phyloP scores from a whole-genome alignment of 2,797 vertebrate species.

The Serranus cabrilla region DNA sequence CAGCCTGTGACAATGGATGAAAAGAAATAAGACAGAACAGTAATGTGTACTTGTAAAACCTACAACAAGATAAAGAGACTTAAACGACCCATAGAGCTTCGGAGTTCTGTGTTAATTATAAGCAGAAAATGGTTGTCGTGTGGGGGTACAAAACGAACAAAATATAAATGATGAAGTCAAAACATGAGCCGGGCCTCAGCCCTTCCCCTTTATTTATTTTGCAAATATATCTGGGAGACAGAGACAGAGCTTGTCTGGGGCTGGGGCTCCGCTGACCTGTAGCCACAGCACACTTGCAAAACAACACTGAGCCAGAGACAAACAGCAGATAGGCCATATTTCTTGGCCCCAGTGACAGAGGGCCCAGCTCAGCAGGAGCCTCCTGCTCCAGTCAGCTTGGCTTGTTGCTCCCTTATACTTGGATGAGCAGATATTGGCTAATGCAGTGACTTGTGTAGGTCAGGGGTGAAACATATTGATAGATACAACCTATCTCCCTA shows the following conservation, averaged over 20 bases:
- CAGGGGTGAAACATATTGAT: slow-evolving; percentile 69
- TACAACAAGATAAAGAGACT: too few relatives aligned
- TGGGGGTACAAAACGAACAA: slow-evolving; percentile 66
- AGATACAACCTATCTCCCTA: slow-evolving; percentile 50
- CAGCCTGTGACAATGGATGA: too few relatives aligned
- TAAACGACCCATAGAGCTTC: too few relatives aligned
- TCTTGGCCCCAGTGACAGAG: slow-evolving; percentile 70
- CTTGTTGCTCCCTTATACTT: slow-evolving; percentile 56
- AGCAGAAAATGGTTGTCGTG: slow-evolving; percentile 58
- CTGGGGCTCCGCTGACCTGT: slow-evolving; percentile 64
- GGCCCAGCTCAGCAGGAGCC: slow-evolving; percentile 40
- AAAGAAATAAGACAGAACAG: too few relatives aligned
- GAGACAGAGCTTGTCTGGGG: slow-evolving; percentile 81
- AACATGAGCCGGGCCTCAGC: slow-evolving; percentile 75
- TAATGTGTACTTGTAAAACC: too few relatives aligned
- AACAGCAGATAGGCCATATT: slow-evolving; percentile 81
- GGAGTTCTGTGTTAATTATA: too few relatives aligned
- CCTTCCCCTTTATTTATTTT: slow-evolving; percentile 83
- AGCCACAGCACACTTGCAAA: slow-evolving; percentile 85
- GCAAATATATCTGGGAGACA: slow-evolving; percentile 83
- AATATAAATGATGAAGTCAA: slow-evolving; percentile 84
- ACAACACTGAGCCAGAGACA: slow-evolving; percentile 80
- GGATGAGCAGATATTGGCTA: slow-evolving; percentile 56
- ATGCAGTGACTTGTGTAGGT: slow-evolving; percentile 65
- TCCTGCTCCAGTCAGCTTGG: slow-evolving; percentile 42